Evolutionary conservation across 2,888 invertebrate species (phyloP).

Genomic region (Smittia aterrima): DNA sequence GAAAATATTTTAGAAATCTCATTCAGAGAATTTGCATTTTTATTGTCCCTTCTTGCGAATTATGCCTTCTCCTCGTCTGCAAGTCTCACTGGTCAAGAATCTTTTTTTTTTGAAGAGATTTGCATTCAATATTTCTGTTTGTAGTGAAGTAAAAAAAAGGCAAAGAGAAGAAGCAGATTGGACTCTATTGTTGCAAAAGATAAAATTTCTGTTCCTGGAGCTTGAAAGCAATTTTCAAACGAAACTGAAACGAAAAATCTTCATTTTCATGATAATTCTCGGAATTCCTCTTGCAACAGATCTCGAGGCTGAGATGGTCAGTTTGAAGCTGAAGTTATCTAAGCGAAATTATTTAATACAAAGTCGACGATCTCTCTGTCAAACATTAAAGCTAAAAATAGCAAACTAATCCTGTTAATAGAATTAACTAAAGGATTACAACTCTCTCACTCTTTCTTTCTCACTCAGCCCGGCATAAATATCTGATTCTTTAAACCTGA

Average conservation of each 20-base stretch:
- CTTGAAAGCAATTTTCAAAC: constrained; percentile 16
- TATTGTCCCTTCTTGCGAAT: constrained; percentile 24
- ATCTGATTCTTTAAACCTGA: constrained; percentile 8
- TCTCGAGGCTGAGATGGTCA: constrained; percentile 9
- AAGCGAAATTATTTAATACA: no score
- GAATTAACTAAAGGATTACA: constrained; percentile 5
- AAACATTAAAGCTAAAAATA: no score
- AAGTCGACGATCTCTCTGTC: no score
- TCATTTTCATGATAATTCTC: constrained; percentile 15
- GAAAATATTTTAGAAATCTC: neutral
- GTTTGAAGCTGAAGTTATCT: neutral
- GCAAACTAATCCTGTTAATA: neutral
- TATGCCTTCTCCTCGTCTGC: constrained; percentile 13
- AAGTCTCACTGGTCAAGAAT: neutral
- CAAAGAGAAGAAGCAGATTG: constrained; percentile 27
- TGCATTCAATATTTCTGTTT: constrained; percentile 4
- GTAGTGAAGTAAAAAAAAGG: neutral
- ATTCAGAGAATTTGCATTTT: constrained; percentile 19
- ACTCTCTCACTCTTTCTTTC: neutral
- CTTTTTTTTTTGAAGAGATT: constrained; percentile 20
- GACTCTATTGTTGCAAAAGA: constrained; percentile 29
- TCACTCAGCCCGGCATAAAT: no score
- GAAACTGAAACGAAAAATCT: neutral
- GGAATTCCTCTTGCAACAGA: neutral
- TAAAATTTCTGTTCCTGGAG: constrained; percentile 19